Conservation (phyloP, 2,113 vertebrate species). For the Lagopus leucura region DNA sequence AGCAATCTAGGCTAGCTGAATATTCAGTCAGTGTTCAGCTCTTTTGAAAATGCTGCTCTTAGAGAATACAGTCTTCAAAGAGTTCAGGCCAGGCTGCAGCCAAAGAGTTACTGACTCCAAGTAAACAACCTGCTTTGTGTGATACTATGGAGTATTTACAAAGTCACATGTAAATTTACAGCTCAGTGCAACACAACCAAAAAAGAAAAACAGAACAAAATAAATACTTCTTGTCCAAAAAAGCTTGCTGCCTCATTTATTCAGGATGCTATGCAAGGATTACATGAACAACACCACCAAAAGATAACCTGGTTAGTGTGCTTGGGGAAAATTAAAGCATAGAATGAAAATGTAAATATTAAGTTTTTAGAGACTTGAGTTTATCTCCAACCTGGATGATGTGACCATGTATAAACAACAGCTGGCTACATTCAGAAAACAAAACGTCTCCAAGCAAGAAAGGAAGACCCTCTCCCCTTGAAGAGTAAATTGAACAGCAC, state of each 20-base stretch:
- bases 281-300: neutral
- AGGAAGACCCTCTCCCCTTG: neutral
- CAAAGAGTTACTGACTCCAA: neutral
- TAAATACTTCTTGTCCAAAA: neutral
- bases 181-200: neutral
- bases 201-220: neutral
- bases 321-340: neutral
- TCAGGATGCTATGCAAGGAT: constrained; percentile 1
- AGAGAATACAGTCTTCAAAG: neutral
- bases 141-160: neutral
- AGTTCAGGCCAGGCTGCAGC: neutral
- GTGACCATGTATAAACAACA: constrained; percentile 29
- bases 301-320: constrained; percentile 10
- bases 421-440: constrained; percentile 47
- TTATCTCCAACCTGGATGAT: constrained; percentile 47
- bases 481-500: constrained; percentile 18
- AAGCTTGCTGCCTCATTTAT: neutral
- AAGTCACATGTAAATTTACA: neutral
- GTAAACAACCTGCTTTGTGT: constrained; percentile 1
- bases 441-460: constrained; percentile 36
- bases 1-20: neutral
- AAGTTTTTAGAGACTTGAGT: constrained; percentile 33
- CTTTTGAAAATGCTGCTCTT: neutral
- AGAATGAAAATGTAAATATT: constrained; percentile 49
- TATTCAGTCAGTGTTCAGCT: fast-evolving